These are phyloP conservation scores for Seira sanloemensis DNA, from an alignment of 2,888 invertebrate species.

Conservation along the genomic window DNA sequence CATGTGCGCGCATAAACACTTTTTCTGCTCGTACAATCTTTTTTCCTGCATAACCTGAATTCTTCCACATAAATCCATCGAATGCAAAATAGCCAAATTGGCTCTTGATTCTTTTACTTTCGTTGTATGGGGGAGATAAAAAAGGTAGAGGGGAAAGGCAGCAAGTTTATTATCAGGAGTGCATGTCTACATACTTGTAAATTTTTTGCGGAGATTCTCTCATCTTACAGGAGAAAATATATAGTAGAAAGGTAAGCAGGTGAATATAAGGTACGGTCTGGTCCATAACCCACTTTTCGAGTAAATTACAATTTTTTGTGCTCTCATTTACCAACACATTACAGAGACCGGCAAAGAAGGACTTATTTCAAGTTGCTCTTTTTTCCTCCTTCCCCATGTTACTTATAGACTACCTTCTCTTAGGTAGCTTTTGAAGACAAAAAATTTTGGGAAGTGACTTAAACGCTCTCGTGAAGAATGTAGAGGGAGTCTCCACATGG, in stretches of 20 bases:
- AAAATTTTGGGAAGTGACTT: background rate
- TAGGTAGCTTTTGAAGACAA: background rate
- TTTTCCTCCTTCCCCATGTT: background rate
- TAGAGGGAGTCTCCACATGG: background rate
- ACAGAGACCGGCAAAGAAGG: background rate
- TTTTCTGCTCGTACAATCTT: background rate
- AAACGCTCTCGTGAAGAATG: background rate
- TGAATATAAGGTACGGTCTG: background rate
- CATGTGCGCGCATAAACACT: background rate
- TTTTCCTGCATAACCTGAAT: background rate
- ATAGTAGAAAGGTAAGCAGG: background rate
- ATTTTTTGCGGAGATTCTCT: background rate
- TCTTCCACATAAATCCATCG: background rate
- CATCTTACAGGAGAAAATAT: background rate
- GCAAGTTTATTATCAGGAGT: background rate
- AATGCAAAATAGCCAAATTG: conserved; percentile 1
- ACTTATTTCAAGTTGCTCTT: background rate
- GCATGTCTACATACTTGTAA: background rate
- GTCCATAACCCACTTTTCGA: background rate
- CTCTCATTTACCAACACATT: background rate
- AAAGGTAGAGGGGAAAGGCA: background rate
- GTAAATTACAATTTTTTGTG: background rate
- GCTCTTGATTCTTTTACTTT: background rate
- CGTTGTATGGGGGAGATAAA: background rate
- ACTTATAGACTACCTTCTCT: background rate